These are phyloP conservation scores for Hiodon alosoides DNA, from an alignment of 2,113 vertebrate genomes.

Conservation along the genomic window DNA sequence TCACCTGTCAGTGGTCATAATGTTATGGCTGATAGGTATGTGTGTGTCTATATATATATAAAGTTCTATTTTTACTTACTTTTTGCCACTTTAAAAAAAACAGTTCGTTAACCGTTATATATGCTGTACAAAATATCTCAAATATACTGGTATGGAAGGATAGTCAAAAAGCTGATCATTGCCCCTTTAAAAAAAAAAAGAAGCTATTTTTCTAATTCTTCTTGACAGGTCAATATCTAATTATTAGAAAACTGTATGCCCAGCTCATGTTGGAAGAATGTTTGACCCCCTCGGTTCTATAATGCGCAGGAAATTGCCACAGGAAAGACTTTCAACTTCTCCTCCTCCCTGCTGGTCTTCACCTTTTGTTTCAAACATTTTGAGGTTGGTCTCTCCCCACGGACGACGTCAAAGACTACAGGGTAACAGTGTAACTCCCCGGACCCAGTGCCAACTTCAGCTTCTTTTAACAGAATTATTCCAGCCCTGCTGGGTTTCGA, in stretches of 20 bases:
- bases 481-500: conserved; percentile 11
- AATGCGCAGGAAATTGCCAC: not conserved
- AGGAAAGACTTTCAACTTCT: too few relatives aligned
- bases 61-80: too few relatives aligned
- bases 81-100: not conserved
- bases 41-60: too few relatives aligned
- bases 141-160: conserved; percentile 3
- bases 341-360: not conserved
- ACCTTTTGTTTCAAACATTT: conserved; percentile 7
- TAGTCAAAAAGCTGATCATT: conserved; percentile 31
- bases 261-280: not conserved
- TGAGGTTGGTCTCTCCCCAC: not conserved
- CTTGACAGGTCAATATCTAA: conserved; percentile 28
- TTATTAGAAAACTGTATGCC: conserved; percentile 19
- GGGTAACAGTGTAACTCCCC: not conserved
- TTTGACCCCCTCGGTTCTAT: not conserved
- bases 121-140: not conserved
- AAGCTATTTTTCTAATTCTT: conserved; percentile 2
- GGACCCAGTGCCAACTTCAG: not conserved
- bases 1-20: too few relatives aligned
- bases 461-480: conserved; percentile 33
- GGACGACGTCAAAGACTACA: not conserved
- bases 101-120: not conserved
- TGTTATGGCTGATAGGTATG: too few relatives aligned
- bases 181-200: conserved; percentile 21